Evolutionary conservation across 2,888 invertebrate species (phyloP).

Genomic region (Blastobasis lacticolella): DNA sequence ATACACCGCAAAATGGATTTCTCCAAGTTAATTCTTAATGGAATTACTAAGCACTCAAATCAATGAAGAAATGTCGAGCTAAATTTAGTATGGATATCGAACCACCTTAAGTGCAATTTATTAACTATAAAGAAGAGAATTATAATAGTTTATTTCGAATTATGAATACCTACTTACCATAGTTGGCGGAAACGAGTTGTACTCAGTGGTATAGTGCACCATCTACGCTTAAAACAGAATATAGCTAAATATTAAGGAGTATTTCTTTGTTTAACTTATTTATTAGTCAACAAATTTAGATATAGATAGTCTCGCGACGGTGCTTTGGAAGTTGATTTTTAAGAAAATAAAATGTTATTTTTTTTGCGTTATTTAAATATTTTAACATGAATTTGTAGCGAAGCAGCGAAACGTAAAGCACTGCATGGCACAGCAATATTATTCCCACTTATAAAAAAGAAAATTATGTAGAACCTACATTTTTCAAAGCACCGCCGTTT

Average conservation of each 20-base stretch:
- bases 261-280: conserved; percentile 7
- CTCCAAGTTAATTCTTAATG: too few species aligned
- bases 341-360: neutral
- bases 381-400: too few species aligned
- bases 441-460: neutral
- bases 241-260: too few species aligned
- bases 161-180: too few species aligned
- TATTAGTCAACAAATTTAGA: conserved; percentile 15
- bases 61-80: conserved; percentile 4
- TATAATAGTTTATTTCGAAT: too few species aligned
- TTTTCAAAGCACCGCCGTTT: conserved; percentile 12
- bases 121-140: conserved; percentile 21
- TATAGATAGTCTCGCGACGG: conserved; percentile 15
- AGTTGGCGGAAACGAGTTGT: too few species aligned
- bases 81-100: conserved; percentile 39
- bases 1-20: too few species aligned
- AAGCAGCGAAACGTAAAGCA: too few species aligned
- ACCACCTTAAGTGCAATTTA: conserved; percentile 8
- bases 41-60: too few species aligned
- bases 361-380: neutral
- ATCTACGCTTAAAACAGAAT: too few species aligned
- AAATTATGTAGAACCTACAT: too few species aligned
- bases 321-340: conserved; percentile 6
- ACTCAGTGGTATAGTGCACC: too few species aligned
- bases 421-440: neutral